These are phyloP conservation scores for Protaetia brevitarsis DNA, from an alignment of 1,140 invertebrate genomes.

Conservation along the genomic window DNA sequence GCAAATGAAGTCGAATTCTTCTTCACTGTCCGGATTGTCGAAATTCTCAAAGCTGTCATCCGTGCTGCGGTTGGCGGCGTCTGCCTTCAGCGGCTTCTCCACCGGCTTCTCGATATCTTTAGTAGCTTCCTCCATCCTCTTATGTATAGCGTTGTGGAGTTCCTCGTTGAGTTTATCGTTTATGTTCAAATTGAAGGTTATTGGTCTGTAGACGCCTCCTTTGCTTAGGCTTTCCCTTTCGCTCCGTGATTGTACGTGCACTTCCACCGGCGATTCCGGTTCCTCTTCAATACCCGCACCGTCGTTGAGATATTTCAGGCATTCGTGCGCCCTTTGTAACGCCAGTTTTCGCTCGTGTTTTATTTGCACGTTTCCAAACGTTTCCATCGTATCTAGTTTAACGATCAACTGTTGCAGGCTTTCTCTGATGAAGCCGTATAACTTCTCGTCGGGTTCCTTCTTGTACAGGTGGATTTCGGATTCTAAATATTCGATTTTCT, in stretches of 20 bases:
- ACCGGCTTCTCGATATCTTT: neutral
- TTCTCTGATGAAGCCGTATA: slow-evolving; percentile 14
- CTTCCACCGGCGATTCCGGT: neutral
- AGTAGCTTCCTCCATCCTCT: slow-evolving; percentile 16
- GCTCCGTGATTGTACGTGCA: neutral
- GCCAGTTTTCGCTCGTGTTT: slow-evolving; percentile 17
- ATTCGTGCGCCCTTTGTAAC: slow-evolving; percentile 4
- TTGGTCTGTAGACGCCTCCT: neutral
- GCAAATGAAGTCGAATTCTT: slow-evolving; percentile 18
- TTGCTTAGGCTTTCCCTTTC: neutral
- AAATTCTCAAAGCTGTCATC: slow-evolving; percentile 13
- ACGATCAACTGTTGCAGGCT: slow-evolving; percentile 21
- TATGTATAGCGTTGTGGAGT: neutral
- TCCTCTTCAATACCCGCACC: neutral
- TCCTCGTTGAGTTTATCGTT: slow-evolving; percentile 19
- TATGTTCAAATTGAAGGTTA: slow-evolving; percentile 15
- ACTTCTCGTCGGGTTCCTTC: neutral
- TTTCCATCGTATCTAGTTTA: slow-evolving; percentile 19
- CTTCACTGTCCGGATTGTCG: slow-evolving; percentile 10
- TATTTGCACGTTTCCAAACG: neutral
- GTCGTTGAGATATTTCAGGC: neutral
- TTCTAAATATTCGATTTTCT: slow-evolving; percentile 18
- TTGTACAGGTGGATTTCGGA: slow-evolving; percentile 16
- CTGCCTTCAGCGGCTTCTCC: neutral
- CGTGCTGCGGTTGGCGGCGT: neutral